Evolutionary conservation across 1,140 invertebrate genomes (phyloP).

Genomic region (Aphidius gifuensis): DNA sequence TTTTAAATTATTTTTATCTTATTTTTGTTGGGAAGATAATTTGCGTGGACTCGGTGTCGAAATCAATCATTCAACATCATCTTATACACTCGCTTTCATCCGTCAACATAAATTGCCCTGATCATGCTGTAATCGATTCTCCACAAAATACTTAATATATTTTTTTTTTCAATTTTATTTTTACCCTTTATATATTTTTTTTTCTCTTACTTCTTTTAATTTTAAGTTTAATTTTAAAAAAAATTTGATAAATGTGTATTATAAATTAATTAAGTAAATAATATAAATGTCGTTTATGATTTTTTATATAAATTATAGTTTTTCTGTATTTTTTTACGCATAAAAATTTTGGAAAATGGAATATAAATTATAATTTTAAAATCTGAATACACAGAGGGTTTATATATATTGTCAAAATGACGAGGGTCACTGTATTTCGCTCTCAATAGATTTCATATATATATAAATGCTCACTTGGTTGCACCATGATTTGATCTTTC

Average conservation of each 20-base stretch:
- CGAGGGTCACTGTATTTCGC: conserved; percentile 2
- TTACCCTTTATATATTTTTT: background rate
- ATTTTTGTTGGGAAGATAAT: background rate
- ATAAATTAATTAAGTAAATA: too few relatives aligned
- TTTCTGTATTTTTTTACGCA: conserved; percentile 3
- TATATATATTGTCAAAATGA: conserved; percentile 15
- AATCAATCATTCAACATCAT: conserved; percentile 3
- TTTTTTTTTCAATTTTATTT: background rate
- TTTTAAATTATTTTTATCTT: background rate
- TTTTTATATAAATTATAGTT: background rate
- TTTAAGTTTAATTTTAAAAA: background rate
- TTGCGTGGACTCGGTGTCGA: background rate
- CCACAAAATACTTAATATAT: background rate
- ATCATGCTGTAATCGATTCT: background rate
- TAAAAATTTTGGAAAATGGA: conserved; percentile 3
- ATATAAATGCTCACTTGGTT: background rate
- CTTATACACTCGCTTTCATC: background rate
- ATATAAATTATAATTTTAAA: conserved; percentile 11
- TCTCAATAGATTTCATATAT: background rate
- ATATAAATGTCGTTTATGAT: too few relatives aligned
- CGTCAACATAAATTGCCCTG: conserved; percentile 7
- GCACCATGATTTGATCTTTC: conserved; percentile 21
- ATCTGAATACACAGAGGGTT: conserved; percentile 4
- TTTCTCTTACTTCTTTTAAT: background rate
- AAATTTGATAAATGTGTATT: background rate